These are phyloP conservation scores for Ptychochromis oligacanthus DNA, from an alignment of 2,113 vertebrate genomes.

Conservation along the genomic window DNA sequence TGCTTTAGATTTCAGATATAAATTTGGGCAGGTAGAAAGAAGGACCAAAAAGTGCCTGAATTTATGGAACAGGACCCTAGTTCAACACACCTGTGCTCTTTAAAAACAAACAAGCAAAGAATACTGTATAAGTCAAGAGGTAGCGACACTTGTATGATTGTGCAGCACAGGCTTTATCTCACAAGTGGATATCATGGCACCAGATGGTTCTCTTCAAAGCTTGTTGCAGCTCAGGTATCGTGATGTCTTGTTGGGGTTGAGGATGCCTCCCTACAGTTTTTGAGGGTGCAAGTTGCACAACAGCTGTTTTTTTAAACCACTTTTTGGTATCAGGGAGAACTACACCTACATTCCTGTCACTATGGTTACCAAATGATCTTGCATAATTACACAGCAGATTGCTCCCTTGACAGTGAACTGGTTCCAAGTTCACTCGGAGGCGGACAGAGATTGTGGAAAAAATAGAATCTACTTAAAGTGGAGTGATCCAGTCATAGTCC, in stretches of 20 bases:
- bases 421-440: constrained; percentile 9
- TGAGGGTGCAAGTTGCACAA: neutral
- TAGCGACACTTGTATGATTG: neutral
- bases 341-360: constrained; percentile 4
- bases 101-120: neutral
- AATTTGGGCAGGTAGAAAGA: neutral
- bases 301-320: neutral
- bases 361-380: constrained; percentile 21
- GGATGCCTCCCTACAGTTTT: neutral
- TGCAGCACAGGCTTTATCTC: neutral
- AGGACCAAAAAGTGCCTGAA: neutral
- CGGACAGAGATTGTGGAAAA: neutral
- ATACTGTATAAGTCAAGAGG: neutral
- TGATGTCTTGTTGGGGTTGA: neutral
- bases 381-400: constrained; percentile 21
- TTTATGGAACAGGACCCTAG: neutral
- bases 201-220: neutral
- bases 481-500: constrained; percentile 2
- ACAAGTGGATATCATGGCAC: neutral
- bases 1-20: neutral
- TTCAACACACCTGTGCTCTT: neutral
- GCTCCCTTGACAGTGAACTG: neutral
- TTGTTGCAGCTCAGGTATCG: neutral
- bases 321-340: neutral
- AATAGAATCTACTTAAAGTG: neutral